Conservation (phyloP, 2,888 invertebrate genomes). For the Mesochorus sp. region DNA sequence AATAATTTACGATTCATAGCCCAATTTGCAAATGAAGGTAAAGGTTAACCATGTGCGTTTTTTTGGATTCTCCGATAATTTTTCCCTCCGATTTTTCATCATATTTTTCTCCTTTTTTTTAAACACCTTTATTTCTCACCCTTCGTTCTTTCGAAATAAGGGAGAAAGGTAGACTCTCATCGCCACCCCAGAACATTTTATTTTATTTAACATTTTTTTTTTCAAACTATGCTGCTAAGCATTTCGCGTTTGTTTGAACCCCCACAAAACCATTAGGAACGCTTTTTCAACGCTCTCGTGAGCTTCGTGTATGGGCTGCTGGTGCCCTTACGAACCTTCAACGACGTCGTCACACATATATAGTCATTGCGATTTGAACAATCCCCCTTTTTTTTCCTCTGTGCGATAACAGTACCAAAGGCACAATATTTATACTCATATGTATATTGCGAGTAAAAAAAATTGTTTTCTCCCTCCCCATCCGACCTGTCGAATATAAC, state of each 20-base stretch:
- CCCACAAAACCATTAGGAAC: constrained; percentile 73
- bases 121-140: no score
- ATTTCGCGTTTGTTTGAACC: constrained; percentile 74
- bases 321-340: constrained; percentile 26
- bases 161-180: constrained; percentile 42
- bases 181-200: constrained; percentile 21
- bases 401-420: constrained; percentile 3
- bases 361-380: constrained; percentile 44
- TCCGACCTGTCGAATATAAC: constrained; percentile 18
- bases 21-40: no score
- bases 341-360: constrained; percentile 44
- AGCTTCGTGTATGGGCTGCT: constrained; percentile 19
- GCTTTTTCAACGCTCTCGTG: constrained; percentile 66
- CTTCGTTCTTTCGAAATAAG: constrained; percentile 23
- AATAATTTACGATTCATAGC: no score
- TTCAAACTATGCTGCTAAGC: constrained; percentile 69
- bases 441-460: constrained; percentile 3
- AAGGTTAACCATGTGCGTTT: constrained; percentile 24
- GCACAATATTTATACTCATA: constrained; percentile 15
- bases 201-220: constrained; percentile 8
- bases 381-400: constrained; percentile 5
- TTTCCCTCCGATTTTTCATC: not conserved
- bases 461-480: not conserved
- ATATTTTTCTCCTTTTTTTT: no score
- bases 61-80: constrained; percentile 25